A percentile compares a stretch with the other conserved stretches of the same genome.
These are phyloP conservation scores for Saccostrea glomerata DNA, from an alignment of 1,140 invertebrate species.

Conservation along the genomic window DNA sequence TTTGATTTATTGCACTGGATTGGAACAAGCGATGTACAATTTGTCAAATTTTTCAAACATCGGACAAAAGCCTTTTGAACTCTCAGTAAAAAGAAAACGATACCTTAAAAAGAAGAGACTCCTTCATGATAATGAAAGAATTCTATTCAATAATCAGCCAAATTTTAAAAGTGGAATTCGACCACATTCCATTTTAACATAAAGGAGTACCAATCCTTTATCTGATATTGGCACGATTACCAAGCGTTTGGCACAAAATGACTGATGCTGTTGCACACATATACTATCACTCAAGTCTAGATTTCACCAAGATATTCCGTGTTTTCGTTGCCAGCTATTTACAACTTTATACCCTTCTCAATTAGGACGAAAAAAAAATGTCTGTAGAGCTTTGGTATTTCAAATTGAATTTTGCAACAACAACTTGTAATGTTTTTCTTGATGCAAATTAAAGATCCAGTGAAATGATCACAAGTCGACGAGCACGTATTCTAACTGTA, in stretches of 20 bases:
- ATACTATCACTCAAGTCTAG: slow-evolving; percentile 90
- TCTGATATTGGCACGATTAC: slow-evolving; percentile 93
- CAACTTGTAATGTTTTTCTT: no score
- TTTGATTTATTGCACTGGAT: slow-evolving; percentile 95
- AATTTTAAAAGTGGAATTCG: slow-evolving; percentile 84
- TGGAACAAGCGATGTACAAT: slow-evolving; percentile 89
- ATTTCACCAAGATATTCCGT: slow-evolving; percentile 92
- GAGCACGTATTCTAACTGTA: no score
- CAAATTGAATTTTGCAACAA: no score
- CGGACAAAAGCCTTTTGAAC: slow-evolving; percentile 79
- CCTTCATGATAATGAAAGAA: slow-evolving; percentile 50
- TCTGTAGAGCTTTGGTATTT: no score
- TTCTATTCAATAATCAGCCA: background rate
- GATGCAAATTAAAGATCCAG: no score
- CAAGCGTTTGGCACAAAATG: slow-evolving; percentile 91
- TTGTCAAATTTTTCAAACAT: slow-evolving; percentile 91
- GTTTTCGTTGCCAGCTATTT: slow-evolving; percentile 92
- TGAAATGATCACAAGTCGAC: no score
- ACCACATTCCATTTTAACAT: slow-evolving; percentile 88
- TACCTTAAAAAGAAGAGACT: slow-evolving; percentile 57
- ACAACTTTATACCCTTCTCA: slow-evolving; percentile 79
- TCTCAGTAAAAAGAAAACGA: slow-evolving; percentile 74
- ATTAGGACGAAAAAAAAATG: background rate
- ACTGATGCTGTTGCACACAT: slow-evolving; percentile 88
- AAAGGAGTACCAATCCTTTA: slow-evolving; percentile 92